Base-by-base conservation (phyloP, 2,113 vertebrate genomes). In the Clarias batrachus region DNA sequence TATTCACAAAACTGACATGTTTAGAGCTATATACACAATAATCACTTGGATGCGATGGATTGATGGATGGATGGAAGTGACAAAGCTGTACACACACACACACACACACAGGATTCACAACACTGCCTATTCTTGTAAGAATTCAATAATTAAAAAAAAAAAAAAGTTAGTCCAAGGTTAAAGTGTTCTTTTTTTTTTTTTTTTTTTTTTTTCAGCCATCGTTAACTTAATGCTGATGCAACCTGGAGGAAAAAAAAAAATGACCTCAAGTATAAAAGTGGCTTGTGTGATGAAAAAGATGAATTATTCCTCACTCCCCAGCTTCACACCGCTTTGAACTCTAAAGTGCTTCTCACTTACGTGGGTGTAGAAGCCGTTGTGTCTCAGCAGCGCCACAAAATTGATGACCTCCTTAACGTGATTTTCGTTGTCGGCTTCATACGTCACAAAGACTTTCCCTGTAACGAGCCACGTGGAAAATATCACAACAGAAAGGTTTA, bases 381-480 rank as follows among this genome's bases (percentile, higher is more conserved):
- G 93, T 82, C 95, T 91, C 91, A 96, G 92, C 90, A 96, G 91
- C 33, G 94, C 93, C 3, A 95, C 95, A 83, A 96, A 96, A 84
- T 94, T 95, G 92, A 96, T 95, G 91, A 96, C 91, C 90, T 96
- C 93, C 0, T 94, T 95, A 79, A 95, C 92, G n/a, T 96, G 95
- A 7, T 93, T 92, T 77, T 96, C 95, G 63, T 90, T 91, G 91
- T 96, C 95, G 0, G 94, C 93, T 88, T 95, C 95, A 1, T 96
- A 96, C 0, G 95, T 96, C 81, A 96, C 95, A 76, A 96, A 96
- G 12, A 95, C 94, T 81, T 89, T 94, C 90, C 95, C 95, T 95
- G 92, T 4, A 27, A 33, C 25, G 1, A 25, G 60, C 57, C 78
- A 78, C 1, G 30, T 13, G n/a, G 21, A 2, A 78, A 63, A 63